Evolutionary conservation across 2,888 invertebrate genomes (phyloP).

Genomic region (Laspeyria flexula): DNA sequence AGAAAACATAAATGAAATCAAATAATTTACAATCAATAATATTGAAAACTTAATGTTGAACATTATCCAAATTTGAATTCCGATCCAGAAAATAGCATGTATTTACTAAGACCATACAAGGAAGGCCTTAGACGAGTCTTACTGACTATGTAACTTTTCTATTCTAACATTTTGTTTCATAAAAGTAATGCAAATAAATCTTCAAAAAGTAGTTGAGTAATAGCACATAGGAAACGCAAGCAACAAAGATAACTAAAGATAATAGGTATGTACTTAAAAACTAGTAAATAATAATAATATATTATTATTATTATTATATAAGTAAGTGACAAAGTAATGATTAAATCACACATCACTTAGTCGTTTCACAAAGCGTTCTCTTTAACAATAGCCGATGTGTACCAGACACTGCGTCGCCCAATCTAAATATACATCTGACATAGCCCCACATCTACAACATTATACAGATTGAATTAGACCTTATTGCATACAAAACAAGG

Average conservation of each 20-base stretch:
- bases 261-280: neutral
- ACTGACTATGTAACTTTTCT: too few relatives aligned
- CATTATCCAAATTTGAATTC: too few relatives aligned
- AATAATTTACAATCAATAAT: too few relatives aligned
- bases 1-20: too few relatives aligned
- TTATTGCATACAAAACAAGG: neutral
- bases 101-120: too few relatives aligned
- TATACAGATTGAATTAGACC: neutral
- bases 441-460: slow-evolving; percentile 8
- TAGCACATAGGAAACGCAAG: too few relatives aligned
- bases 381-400: neutral
- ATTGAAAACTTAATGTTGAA: too few relatives aligned
- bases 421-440: slow-evolving; percentile 53
- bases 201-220: too few relatives aligned
- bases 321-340: neutral
- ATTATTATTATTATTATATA: neutral
- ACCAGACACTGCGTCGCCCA: slow-evolving; percentile 53
- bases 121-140: too few relatives aligned
- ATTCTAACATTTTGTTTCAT: too few relatives aligned
- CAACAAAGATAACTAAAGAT: neutral
- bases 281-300: neutral
- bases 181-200: too few relatives aligned
- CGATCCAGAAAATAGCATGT: too few relatives aligned
- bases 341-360: neutral
- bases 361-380: slow-evolving; percentile 1